A percentile compares a stretch with the other conserved stretches of the same genome.
Conservation (phyloP, 2,888 invertebrate genomes). For the Orthonevra nobilis region DNA sequence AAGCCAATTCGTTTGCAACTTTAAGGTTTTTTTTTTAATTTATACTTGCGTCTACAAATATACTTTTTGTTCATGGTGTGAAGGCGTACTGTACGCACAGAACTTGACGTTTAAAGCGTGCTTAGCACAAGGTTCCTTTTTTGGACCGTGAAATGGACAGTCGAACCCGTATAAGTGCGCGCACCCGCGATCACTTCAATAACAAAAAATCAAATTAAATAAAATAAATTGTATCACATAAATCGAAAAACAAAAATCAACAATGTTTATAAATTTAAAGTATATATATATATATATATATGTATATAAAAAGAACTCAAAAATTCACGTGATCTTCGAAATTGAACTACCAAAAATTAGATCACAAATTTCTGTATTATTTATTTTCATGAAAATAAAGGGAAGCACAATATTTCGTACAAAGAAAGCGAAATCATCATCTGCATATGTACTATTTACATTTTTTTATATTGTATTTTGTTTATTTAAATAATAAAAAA, state of each 20-base stretch:
- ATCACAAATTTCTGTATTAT: slow-evolving; percentile 60
- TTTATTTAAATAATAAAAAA: slow-evolving; percentile 3
- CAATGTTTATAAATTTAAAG: slow-evolving; percentile 58
- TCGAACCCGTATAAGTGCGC: slow-evolving; percentile 16
- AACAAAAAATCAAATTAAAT: slow-evolving; percentile 38
- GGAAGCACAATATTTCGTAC: slow-evolving; percentile 57
- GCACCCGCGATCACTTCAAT: slow-evolving; percentile 25
- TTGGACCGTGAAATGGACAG: slow-evolving; percentile 1
- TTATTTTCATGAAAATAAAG: slow-evolving; percentile 51
- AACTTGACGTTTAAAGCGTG: slow-evolving; percentile 32
- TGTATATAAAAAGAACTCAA: slow-evolving; percentile 7
- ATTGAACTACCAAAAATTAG: slow-evolving; percentile 42
- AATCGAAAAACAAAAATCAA: slow-evolving; percentile 68
- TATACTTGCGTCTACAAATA: slow-evolving; percentile 9
- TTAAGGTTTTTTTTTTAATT: slow-evolving; percentile 16
- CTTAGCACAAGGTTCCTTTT: slow-evolving; percentile 55
- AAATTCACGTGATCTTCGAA: slow-evolving; percentile 28
- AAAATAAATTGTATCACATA: slow-evolving; percentile 66
- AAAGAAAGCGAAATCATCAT: slow-evolving; percentile 12
- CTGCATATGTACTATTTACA: slow-evolving; percentile 56
- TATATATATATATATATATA: no score
- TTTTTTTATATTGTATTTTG: slow-evolving; percentile 28
- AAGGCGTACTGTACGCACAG: slow-evolving; percentile 45
- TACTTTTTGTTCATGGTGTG: slow-evolving; percentile 12
- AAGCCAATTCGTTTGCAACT: slow-evolving; percentile 70